Base-by-base conservation (phyloP, 2,888 invertebrate genomes). In the Acanthopleura granulata region DNA sequence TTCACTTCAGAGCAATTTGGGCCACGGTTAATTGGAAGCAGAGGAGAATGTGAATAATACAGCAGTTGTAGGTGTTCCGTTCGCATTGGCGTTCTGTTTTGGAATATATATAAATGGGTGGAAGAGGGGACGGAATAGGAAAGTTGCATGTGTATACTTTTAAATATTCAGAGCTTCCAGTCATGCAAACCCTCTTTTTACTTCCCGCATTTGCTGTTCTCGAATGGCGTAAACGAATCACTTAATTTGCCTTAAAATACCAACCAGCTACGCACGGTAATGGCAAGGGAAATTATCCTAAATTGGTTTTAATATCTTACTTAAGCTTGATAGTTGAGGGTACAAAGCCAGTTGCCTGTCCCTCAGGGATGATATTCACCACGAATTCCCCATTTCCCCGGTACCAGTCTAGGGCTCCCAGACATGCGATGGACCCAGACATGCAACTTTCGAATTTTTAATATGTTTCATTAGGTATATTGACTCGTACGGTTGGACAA, bases 281-380 rank as follows among this genome's bases (percentile, higher is more conserved):
- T 57, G 22, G 57, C 57, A n/a, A 57, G 57, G 57, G 57, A 57
- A 57, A 57, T 57, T 57, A 57, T 57, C 57, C 57, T n/a, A 57
- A 57, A 57, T 57, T 57, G 57, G 57, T n/a, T 57, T 57, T 57
- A 57, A 57, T 57, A 57, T 57, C 57, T 57, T 57, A 57, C 57
- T 57, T 57, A 57, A 57, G 57, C 22, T 57, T 22, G 40, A 40
- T 40, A 40, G 40, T 40, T 40, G 40, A 40, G 4, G 40, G 40
- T 40, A 40, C 40, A 40, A 40, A 40, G 40, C 40, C 40, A 40
- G 40, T 40, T 40, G 3, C 40, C 40, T 40, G 40, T 40, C 40
- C 40, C 40, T 6, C 40, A 9, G 40, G 40, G 9, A 40, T 9
- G 40, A 40, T 40, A 40, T 40, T 40, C 40, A 40, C 40, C 57